phyloP scores from a whole-genome alignment of 2,797 vertebrate species.

The Danio aesculapii region DNA sequence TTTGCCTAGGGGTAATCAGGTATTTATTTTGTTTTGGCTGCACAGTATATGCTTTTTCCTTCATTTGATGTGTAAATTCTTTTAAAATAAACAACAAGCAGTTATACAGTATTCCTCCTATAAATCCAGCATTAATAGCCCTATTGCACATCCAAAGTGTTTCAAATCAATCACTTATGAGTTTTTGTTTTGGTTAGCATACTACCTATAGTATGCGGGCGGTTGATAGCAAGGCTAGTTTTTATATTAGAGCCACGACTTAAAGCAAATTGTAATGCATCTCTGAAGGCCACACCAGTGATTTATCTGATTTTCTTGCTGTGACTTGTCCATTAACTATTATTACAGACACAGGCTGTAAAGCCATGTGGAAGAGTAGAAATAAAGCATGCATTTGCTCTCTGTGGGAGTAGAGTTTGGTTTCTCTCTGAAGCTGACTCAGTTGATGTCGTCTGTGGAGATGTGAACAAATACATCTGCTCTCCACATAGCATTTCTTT shows the following conservation, averaged over 20 bases:
- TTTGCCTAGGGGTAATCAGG: too few species aligned
- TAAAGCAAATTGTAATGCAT: slow-evolving; percentile 4
- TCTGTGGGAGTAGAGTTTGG: slow-evolving; percentile 22
- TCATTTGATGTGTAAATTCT: too few species aligned
- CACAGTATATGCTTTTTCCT: too few species aligned
- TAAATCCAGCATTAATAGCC: background rate
- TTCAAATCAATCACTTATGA: background rate
- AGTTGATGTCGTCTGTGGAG: slow-evolving; percentile 20
- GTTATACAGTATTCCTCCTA: too few species aligned
- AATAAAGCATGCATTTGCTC: background rate
- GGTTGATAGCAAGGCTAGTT: background rate
- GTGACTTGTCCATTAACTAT: slow-evolving; percentile 15
- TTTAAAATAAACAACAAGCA: too few species aligned
- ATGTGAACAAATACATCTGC: slow-evolving; percentile 46
- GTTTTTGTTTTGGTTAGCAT: background rate
- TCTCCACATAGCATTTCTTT: slow-evolving; percentile 8
- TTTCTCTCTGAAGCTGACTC: slow-evolving; percentile 41
- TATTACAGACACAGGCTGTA: background rate
- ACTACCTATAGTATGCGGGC: background rate
- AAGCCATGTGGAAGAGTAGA: background rate
- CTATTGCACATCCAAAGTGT: background rate
- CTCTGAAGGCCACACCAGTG: background rate
- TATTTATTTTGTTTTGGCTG: too few species aligned
- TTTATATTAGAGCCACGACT: background rate
- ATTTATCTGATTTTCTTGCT: background rate